phyloP scores from a whole-genome alignment of 2,113 vertebrate species.

The Myotis brandtii region DNA sequence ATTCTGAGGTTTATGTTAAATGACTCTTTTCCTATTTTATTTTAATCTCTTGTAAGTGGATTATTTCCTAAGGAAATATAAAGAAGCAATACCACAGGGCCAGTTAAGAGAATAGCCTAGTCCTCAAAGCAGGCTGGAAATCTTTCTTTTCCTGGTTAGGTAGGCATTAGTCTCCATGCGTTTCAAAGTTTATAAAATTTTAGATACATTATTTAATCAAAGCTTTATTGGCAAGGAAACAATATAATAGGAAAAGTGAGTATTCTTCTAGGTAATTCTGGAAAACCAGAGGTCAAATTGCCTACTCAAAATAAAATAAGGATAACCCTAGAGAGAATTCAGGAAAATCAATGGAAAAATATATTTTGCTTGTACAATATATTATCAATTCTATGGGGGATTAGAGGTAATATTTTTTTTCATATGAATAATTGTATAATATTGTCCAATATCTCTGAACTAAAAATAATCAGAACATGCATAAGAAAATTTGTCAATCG shows the following conservation, averaged over 20 bases:
- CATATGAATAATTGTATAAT: not conserved
- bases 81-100: not conserved
- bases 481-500: not conserved
- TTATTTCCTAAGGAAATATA: not conserved
- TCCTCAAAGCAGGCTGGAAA: not conserved
- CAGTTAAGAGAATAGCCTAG: not conserved
- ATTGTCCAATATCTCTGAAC: not conserved
- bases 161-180: not conserved
- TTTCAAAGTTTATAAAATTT: not conserved
- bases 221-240: not conserved
- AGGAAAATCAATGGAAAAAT: not conserved
- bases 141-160: not conserved
- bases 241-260: not conserved
- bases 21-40: not conserved
- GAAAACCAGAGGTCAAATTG: not conserved
- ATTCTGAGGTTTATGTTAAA: not conserved
- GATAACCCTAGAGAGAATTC: not conserved
- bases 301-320: not conserved
- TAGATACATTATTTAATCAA: not conserved
- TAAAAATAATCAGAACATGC: not conserved
- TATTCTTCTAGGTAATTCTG: not conserved
- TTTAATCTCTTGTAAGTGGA: not conserved
- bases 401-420: not conserved
- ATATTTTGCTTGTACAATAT: not conserved
- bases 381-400: not conserved